These are phyloP conservation scores for Cepaea hortensis DNA, from an alignment of 2,888 invertebrate species.

Conservation along the genomic window DNA sequence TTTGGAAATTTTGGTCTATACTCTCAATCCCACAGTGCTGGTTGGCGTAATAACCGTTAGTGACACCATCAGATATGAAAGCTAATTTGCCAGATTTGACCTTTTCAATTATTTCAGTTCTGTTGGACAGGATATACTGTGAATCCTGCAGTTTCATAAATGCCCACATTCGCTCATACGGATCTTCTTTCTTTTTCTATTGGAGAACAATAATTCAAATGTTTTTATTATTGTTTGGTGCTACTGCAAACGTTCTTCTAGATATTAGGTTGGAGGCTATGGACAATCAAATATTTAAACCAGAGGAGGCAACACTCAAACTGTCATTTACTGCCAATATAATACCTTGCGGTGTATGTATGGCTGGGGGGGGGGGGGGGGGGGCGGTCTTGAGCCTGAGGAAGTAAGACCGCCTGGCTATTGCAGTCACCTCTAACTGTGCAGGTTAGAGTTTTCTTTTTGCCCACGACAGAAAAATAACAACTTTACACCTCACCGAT, in stretches of 20 bases:
- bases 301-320: too few species aligned
- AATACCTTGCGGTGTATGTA: too few species aligned
- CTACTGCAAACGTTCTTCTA: not conserved
- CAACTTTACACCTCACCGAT: too few species aligned
- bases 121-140: slow-evolving; percentile 53
- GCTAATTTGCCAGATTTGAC: slow-evolving; percentile 58
- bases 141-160: slow-evolving; percentile 65
- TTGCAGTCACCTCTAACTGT: too few species aligned
- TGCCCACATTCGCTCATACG: slow-evolving; percentile 70
- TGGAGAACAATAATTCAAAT: not conserved
- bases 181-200: slow-evolving; percentile 56
- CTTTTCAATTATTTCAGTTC: slow-evolving; percentile 55
- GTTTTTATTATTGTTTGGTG: not conserved
- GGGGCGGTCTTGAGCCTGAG: too few species aligned
- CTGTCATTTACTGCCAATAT: too few species aligned
- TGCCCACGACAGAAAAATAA: too few species aligned
- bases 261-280: not conserved
- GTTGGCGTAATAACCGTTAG: slow-evolving; percentile 66
- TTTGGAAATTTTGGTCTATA: slow-evolving; percentile 65
- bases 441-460: too few species aligned
- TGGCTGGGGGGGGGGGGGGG: too few species aligned
- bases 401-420: too few species aligned
- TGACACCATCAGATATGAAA: slow-evolving; percentile 64
- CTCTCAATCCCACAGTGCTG: slow-evolving; percentile 66
- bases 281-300: not conserved